A percentile compares a stretch with the other conserved stretches of the same genome.
Conservation (phyloP, 30 jellyfish, hydroid and myxozoan genomes). For the Aurelia aurita complex sp. Pacific region DNA sequence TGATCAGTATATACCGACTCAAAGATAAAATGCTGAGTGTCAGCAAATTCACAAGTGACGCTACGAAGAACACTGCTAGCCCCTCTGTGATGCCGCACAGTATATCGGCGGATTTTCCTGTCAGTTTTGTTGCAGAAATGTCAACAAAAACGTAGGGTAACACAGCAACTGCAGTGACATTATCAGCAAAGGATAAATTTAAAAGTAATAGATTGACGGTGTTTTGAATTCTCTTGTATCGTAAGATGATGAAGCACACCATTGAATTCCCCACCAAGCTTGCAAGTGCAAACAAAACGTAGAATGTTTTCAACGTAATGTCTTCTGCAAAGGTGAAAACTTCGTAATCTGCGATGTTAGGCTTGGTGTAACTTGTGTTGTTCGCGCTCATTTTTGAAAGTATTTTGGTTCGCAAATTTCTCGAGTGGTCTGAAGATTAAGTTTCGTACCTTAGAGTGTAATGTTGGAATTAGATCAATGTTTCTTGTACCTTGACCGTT, state of each 20-base stretch:
- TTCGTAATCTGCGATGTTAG: neutral
- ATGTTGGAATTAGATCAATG: no score
- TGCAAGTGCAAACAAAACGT: slow-evolving; percentile 38
- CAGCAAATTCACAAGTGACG: slow-evolving; percentile 80
- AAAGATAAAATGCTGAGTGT: slow-evolving; percentile 81
- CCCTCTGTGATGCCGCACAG: slow-evolving; percentile 94
- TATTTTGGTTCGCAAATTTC: no score
- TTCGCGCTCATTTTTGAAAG: no score
- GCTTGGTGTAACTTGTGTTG: neutral
- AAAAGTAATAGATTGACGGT: slow-evolving; percentile 76
- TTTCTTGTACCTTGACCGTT: no score
- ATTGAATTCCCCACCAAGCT: slow-evolving; percentile 67
- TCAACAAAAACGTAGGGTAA: slow-evolving; percentile 78
- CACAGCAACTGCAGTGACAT: slow-evolving; percentile 68
- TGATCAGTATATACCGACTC: slow-evolving; percentile 85
- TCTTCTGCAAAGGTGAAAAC: slow-evolving; percentile 63
- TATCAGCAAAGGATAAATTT: slow-evolving; percentile 86
- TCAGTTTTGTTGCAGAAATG: slow-evolving; percentile 35
- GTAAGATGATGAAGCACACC: slow-evolving; percentile 75
- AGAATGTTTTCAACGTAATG: slow-evolving; percentile 40
- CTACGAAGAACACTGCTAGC: slow-evolving; percentile 72
- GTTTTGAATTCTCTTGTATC: slow-evolving; percentile 62
- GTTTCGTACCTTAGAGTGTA: no score
- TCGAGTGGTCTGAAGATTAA: no score
- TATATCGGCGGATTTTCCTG: slow-evolving; percentile 71